Evolutionary conservation across 2,888 invertebrate genomes (phyloP).

Genomic region (Nephrotoma appendiculata): DNA sequence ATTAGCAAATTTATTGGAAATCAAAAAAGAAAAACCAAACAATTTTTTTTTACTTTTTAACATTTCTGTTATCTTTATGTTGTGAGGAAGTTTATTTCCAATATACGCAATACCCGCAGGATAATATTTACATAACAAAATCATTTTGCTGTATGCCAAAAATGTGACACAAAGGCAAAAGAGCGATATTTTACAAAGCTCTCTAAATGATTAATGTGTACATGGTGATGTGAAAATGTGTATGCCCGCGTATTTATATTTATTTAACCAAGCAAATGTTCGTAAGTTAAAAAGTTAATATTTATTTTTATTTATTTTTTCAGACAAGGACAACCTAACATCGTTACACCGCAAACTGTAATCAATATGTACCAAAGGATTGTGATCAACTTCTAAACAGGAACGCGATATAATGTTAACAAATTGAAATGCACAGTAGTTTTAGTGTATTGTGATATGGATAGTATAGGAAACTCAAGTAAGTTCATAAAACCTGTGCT

Average conservation of each 20-base stretch:
- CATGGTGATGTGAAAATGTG: neutral
- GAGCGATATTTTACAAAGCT: neutral
- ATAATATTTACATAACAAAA: neutral
- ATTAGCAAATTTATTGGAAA: neutral
- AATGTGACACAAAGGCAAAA: neutral
- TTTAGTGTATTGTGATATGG: neutral
- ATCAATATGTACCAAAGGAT: neutral
- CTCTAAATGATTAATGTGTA: neutral
- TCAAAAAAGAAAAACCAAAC: neutral
- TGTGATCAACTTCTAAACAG: neutral
- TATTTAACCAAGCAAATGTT: neutral
- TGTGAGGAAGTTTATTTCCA: neutral
- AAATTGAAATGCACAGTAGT: neutral
- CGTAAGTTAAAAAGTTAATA: neutral
- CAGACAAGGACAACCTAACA: neutral
- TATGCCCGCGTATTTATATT: neutral
- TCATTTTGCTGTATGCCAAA: too few relatives aligned
- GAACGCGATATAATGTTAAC: neutral
- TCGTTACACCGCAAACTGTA: neutral
- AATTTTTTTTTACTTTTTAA: neutral
- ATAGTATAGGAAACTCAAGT: neutral
- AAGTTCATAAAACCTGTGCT: neutral
- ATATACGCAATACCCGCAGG: neutral
- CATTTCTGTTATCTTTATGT: neutral
- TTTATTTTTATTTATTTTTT: neutral